Base-by-base conservation (phyloP, 2,797 vertebrate species). In the Gephyroberyx darwinii region DNA sequence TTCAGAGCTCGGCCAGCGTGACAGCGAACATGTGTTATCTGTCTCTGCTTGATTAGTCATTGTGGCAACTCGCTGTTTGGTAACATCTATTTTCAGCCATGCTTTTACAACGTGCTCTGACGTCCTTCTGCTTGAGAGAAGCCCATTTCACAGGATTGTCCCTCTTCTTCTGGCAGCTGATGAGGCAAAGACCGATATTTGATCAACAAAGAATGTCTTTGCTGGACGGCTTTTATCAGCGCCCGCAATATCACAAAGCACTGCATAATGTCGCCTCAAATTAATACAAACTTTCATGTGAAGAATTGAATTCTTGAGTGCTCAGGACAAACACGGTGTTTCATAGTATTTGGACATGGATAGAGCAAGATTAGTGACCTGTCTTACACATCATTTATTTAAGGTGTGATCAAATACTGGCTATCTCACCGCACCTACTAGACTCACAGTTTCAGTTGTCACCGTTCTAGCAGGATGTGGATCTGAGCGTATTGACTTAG, bases 381-480 rank as follows among this genome's bases (percentile, higher is more conserved):
- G 64, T 55, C 53, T 54, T 65, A 59, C 50, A 43, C 61, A 75
- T 61, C 68, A 88, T 93, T 93, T 90, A 88, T 88, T 83, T 19
- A 93, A 90, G 90, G 91, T 89, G 90, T 94, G 86, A 89, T 88
- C 90, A 92, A 93, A 93, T 78, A 92, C n/a, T 53, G 59, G 17
- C 37, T 70, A 51, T 63, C 70, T 74, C 75, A 83, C 90, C 82
- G 10, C 90, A 17, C 92, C 92, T 90, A 87, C 65, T 84, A 92
- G 82, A 82, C 89, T 92, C 87, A 93, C 90, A 93, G 64, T 82
- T 71, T 75, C 35, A 41, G 78, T 76, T 79, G 74, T 84, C 66
- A 69, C 64, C 63, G 45, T 73, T 84, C 47, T 62, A 77, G 66
- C 82, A 84, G 87, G 80, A 92, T 86, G 75, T 89, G 31, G 62